Conservation (phyloP, 2,888 invertebrate species). For the Ptilodon capucinus region DNA sequence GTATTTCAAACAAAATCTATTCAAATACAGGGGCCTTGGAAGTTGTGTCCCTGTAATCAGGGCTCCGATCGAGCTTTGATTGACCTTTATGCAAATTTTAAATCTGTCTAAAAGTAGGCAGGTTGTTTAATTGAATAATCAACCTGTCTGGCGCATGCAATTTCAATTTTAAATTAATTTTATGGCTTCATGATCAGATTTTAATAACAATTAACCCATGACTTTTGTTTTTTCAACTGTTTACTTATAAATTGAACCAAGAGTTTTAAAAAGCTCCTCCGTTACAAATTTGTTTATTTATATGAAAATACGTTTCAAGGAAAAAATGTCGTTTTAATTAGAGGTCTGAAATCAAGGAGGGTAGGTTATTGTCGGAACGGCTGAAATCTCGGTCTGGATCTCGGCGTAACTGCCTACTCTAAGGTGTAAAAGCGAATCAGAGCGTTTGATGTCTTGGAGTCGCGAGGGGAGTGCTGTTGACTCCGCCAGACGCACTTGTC, state of each 20-base stretch:
- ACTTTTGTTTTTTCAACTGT: too few species aligned
- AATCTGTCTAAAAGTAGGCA: conserved; percentile 48
- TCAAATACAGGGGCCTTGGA: conserved; percentile 45
- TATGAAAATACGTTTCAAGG: not conserved
- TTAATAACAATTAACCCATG: not conserved
- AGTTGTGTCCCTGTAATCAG: conserved; percentile 48
- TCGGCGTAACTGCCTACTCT: conserved; percentile 48
- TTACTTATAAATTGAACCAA: too few species aligned
- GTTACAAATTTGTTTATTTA: too few species aligned
- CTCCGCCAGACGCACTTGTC: conserved; percentile 59
- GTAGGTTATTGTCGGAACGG: conserved; percentile 21
- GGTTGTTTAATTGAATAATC: conserved; percentile 69
- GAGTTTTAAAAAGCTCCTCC: too few species aligned
- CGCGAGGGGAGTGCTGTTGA: conserved; percentile 56
- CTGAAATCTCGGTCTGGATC: conserved; percentile 29
- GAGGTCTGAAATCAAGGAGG: conserved; percentile 26
- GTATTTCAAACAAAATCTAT: conserved; percentile 52
- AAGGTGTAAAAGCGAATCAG: conserved; percentile 75
- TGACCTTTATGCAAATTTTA: conserved; percentile 72
- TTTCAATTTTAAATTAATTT: conserved; percentile 3
- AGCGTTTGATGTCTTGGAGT: conserved; percentile 63
- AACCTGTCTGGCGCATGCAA: conserved; percentile 57
- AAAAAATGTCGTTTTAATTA: conserved; percentile 28
- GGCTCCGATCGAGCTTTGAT: conserved; percentile 57
- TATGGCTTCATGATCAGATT: not conserved